Percentiles rank a stretch among this genome's conserved stretches.
These are phyloP conservation scores for Heliconius melpomene DNA, from an alignment of 1,140 invertebrate genomes.

Conservation along the genomic window DNA sequence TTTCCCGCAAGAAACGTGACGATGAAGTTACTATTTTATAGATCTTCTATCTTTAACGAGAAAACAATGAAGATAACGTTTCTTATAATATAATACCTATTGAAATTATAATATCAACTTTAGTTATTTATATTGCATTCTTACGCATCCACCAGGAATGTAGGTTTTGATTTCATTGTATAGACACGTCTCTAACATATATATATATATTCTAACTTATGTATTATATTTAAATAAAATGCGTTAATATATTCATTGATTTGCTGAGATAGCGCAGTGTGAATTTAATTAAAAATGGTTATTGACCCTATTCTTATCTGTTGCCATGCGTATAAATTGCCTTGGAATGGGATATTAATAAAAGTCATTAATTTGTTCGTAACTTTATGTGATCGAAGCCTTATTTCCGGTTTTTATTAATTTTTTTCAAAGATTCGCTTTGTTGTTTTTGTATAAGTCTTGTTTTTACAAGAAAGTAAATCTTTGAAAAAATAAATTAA, in stretches of 20 bases:
- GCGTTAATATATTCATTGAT: conserved; percentile 1
- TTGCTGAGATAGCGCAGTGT: not conserved
- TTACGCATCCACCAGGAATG: conserved; percentile 28
- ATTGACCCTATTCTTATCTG: not conserved
- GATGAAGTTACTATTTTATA: not conserved
- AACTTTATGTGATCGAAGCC: not conserved
- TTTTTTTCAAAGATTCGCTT: not conserved
- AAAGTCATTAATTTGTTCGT: conserved; percentile 2
- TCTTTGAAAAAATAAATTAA: no score
- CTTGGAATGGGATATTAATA: conserved; percentile 11
- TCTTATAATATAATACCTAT: not conserved
- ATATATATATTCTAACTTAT: no score
- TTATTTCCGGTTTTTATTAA: not conserved
- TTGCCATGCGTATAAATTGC: conserved; percentile 5
- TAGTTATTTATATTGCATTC: conserved; percentile 24
- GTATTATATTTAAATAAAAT: not conserved
- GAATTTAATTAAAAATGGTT: conserved; percentile 6
- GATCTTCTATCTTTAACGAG: not conserved
- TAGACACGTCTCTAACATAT: not conserved
- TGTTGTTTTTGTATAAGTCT: no score
- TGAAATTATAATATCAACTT: not conserved
- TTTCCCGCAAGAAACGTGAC: not conserved
- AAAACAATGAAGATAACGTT: not conserved
- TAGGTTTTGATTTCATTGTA: not conserved
- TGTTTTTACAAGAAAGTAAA: no score